A percentile compares a stretch with the other conserved stretches of the same genome.
phyloP scores from a whole-genome alignment of 2,888 invertebrate genomes.

The Cephus pulcher region DNA sequence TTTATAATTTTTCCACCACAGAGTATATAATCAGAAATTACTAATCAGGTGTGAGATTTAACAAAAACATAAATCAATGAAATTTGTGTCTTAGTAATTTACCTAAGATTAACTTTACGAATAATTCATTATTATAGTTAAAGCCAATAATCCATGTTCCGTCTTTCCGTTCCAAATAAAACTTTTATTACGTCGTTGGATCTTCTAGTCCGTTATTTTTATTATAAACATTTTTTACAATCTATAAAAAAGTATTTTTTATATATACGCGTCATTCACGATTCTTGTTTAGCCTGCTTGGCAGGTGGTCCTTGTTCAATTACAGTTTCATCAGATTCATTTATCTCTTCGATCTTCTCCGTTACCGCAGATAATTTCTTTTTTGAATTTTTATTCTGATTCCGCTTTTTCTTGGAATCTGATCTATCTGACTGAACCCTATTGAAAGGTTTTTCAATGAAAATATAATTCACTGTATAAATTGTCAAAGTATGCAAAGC shows the following conservation, averaged over 20 bases:
- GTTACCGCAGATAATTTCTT: constrained; percentile 24
- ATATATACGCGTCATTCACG: not conserved
- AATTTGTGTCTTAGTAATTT: not conserved
- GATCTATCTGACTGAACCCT: constrained; percentile 21
- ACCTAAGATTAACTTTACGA: not conserved
- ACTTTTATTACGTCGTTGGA: not conserved
- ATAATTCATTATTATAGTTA: not conserved
- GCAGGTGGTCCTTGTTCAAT: not conserved
- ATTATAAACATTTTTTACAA: constrained; percentile 2
- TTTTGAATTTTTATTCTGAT: constrained; percentile 76
- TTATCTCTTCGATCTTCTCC: not conserved
- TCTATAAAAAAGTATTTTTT: not conserved
- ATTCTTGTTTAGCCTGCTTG: constrained; percentile 2
- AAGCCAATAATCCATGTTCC: not conserved
- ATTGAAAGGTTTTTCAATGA: constrained; percentile 7
- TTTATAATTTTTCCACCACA: not conserved
- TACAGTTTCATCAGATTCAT: not conserved
- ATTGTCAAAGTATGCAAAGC: constrained; percentile 10
- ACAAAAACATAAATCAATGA: not conserved
- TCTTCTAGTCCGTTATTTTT: not conserved
- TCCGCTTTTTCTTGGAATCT: constrained; percentile 64
- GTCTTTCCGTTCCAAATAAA: not conserved
- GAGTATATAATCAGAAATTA: not conserved
- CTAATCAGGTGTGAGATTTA: not conserved
- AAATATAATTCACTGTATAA: constrained; percentile 5